These are phyloP conservation scores for Drosophila lacertosa DNA, from an alignment of 1,140 invertebrate genomes.

Conservation along the genomic window DNA sequence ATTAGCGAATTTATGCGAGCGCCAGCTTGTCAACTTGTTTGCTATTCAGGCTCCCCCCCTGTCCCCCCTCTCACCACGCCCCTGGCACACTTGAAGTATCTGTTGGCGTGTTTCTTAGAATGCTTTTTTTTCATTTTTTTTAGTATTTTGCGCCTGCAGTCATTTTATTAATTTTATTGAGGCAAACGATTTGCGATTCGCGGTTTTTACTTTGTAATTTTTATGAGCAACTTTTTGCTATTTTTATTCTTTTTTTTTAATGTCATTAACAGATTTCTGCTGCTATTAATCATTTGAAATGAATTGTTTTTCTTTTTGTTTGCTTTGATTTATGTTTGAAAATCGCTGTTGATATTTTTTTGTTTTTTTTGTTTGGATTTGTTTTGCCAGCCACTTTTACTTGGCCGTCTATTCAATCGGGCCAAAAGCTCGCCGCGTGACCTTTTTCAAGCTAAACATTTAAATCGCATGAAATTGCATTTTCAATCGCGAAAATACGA, in stretches of 20 bases:
- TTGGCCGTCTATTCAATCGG: conserved; percentile 50
- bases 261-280: conserved; percentile 73
- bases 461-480: conserved; percentile 67
- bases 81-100: conserved; percentile 1
- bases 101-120: conserved; percentile 21
- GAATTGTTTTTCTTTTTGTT: conserved; percentile 71
- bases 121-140: conserved; percentile 2
- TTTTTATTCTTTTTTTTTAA: conserved; percentile 48
- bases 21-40: conserved; percentile 77
- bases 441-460: conserved; percentile 48
- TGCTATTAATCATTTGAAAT: conserved; percentile 77
- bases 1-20: conserved; percentile 76
- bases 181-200: conserved; percentile 59
- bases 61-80: not conserved
- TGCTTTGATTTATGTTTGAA: conserved; percentile 68
- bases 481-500: no score
- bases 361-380: conserved; percentile 75
- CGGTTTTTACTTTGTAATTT: conserved; percentile 42
- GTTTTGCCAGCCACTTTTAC: conserved; percentile 37
- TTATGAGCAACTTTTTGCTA: conserved; percentile 13
- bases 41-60: conserved; percentile 22
- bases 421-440: conserved; percentile 11
- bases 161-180: conserved; percentile 71
- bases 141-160: conserved; percentile 53
- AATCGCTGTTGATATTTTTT: conserved; percentile 43